A percentile compares a stretch with the other conserved stretches of the same genome.
These are phyloP conservation scores for Oxyruncus cristatus DNA, from an alignment of 2,113 vertebrate genomes.

Conservation along the genomic window DNA sequence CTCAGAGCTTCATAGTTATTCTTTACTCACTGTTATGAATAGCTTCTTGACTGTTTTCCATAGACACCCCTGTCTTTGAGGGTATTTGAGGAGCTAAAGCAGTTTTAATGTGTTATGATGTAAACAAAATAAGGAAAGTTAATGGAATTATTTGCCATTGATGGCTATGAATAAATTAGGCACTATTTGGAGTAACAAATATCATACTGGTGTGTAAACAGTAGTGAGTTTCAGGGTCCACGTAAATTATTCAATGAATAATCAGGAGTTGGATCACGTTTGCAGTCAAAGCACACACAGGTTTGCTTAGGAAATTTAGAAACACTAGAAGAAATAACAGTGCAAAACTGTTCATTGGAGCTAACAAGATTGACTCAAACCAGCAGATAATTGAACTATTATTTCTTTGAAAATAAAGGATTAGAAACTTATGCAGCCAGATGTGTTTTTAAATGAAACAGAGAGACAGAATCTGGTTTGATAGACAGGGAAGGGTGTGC, in stretches of 20 bases:
- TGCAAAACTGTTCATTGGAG: background rate
- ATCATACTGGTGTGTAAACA: background rate
- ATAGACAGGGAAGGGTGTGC: background rate
- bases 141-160: background rate
- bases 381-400: background rate
- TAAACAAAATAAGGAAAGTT: background rate
- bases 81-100: background rate
- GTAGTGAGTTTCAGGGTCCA: background rate
- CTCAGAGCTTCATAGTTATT: background rate
- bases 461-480: background rate
- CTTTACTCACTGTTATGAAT: background rate
- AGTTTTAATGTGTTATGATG: background rate
- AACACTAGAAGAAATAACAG: background rate
- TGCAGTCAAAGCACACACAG: background rate
- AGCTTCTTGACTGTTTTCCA: background rate
- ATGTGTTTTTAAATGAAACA: background rate
- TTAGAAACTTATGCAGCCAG: background rate
- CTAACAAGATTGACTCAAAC: background rate
- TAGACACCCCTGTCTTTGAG: background rate
- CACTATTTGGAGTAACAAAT: background rate
- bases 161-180: background rate
- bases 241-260: background rate
- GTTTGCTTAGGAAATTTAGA: background rate
- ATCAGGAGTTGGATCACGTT: background rate
- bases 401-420: background rate